Conservation (phyloP, 2,113 vertebrate species). For the Boulengerochromis microlepis region DNA sequence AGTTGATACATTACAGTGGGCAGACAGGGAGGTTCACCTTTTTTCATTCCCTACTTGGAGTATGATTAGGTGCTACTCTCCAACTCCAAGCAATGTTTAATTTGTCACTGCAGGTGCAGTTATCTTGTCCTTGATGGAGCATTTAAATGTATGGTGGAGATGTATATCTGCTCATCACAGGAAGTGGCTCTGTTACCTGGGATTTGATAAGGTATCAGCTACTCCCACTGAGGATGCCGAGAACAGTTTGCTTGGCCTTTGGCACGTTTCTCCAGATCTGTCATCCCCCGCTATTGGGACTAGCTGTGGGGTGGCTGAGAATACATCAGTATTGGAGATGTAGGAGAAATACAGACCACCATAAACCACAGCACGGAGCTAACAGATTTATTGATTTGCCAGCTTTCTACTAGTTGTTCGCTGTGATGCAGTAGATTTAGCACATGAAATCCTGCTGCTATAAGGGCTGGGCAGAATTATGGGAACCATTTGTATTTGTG, state of each 20-base stretch:
- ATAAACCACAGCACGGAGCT: slow-evolving; percentile 40
- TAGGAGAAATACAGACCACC: slow-evolving; percentile 21
- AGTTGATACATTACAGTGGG: slow-evolving; percentile 3
- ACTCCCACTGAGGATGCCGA: not conserved
- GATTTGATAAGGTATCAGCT: slow-evolving; percentile 15
- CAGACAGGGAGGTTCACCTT: not conserved
- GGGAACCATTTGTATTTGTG: slow-evolving; percentile 39
- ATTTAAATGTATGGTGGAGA: not conserved
- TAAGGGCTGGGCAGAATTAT: slow-evolving; percentile 20
- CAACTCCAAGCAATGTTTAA: slow-evolving; percentile 36
- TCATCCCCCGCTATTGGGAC: not conserved
- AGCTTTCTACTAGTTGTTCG: not conserved
- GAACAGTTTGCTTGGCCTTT: not conserved
- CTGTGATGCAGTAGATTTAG: slow-evolving; percentile 32
- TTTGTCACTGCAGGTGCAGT: slow-evolving; percentile 29
- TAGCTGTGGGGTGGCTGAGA: not conserved
- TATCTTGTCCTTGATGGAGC: not conserved
- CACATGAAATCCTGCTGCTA: slow-evolving; percentile 16
- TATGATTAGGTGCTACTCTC: slow-evolving; percentile 33
- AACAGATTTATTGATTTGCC: slow-evolving; percentile 64
- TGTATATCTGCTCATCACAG: not conserved
- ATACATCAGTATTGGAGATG: not conserved
- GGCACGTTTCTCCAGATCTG: not conserved
- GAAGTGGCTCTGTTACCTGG: not conserved
- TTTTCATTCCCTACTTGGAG: not conserved